These are phyloP conservation scores for Orcinus orca DNA, from an alignment of 2,113 vertebrate species.

Conservation along the genomic window DNA sequence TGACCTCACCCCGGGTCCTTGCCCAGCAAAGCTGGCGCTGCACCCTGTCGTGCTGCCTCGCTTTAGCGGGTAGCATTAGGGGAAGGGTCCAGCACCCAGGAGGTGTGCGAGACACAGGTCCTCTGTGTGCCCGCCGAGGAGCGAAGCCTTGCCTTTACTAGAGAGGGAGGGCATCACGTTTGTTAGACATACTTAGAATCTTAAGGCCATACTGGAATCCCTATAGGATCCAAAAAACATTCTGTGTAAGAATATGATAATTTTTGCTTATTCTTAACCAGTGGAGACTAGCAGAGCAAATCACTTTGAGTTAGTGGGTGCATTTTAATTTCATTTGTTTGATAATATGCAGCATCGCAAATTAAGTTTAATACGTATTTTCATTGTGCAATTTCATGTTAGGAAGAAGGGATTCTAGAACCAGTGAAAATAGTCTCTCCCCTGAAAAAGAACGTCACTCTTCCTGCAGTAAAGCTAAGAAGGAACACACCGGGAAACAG, in stretches of 20 bases:
- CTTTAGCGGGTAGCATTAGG: neutral
- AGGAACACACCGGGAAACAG: neutral
- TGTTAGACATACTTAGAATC: too few relatives aligned
- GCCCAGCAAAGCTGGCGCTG: neutral
- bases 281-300: neutral
- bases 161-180: rapidly evolving
- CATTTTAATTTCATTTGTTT: neutral
- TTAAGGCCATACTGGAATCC: neutral
- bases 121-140: neutral
- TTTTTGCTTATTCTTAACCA: neutral
- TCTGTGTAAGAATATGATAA: neutral
- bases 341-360: neutral
- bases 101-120: neutral
- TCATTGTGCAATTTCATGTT: conserved; percentile 26
- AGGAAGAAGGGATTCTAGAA: conserved; percentile 54
- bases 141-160: neutral
- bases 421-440: neutral
- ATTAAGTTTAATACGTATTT: neutral
- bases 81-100: neutral
- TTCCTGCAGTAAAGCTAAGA: neutral
- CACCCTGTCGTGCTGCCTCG: rapidly evolving
- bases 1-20: rapidly evolving
- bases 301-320: neutral
- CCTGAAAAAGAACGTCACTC: neutral
- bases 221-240: neutral